Conservation (phyloP, 2,888 invertebrate species). For the Toxonevra muliebris region DNA sequence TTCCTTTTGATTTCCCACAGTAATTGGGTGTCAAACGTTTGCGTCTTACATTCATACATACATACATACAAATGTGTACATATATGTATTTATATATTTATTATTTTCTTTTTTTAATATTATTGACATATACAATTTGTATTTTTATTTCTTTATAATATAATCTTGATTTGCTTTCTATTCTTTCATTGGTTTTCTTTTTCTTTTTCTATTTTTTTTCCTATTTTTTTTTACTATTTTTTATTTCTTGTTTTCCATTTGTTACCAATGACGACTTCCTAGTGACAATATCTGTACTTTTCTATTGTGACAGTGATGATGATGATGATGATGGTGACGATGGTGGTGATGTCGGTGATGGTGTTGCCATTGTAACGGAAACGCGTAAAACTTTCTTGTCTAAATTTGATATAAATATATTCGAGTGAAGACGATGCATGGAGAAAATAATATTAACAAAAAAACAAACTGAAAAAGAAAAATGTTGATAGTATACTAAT, state of each 20-base stretch:
- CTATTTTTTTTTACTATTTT: background rate
- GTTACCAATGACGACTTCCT: no score
- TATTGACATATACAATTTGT: background rate
- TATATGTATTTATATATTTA: background rate
- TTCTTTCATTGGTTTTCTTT: background rate
- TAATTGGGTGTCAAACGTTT: constrained; percentile 33
- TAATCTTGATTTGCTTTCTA: background rate
- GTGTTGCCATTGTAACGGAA: no score
- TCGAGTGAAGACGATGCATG: no score
- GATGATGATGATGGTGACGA: no score
- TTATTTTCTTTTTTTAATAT: background rate
- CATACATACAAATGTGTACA: background rate
- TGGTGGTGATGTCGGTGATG: no score
- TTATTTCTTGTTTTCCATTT: background rate
- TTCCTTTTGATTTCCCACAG: constrained; percentile 27
- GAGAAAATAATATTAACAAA: no score
- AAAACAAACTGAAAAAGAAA: no score
- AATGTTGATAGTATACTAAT: no score
- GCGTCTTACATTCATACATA: background rate
- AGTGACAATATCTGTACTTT: no score
- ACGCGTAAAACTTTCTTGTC: no score
- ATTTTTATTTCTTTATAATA: background rate
- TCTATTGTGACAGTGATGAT: no score
- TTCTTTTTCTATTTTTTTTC: background rate
- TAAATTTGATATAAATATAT: no score